Conservation (phyloP, 2,888 invertebrate species). For the Sialis lutaria region DNA sequence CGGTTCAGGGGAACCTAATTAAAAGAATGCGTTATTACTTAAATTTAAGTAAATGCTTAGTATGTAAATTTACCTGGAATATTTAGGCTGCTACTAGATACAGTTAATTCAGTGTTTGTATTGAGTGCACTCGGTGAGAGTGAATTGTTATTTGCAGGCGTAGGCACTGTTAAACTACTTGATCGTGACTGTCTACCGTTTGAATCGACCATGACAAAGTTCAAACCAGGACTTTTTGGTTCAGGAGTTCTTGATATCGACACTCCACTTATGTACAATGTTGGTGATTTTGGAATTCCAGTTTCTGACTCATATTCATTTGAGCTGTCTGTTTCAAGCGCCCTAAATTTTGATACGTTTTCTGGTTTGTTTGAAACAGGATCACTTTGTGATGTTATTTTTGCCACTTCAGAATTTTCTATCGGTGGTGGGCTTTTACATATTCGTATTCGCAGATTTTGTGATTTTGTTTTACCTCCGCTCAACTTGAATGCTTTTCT, state of each 20-base stretch:
- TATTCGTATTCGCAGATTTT: conserved; percentile 24
- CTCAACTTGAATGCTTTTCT: conserved; percentile 6
- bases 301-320: conserved; percentile 38
- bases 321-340: conserved; percentile 29
- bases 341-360: conserved; percentile 8
- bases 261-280: conserved; percentile 36
- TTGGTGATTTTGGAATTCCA: conserved; percentile 35
- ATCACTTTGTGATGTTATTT: conserved; percentile 11
- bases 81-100: conserved; percentile 23
- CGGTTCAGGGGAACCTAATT: conserved; percentile 19
- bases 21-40: too few relatives aligned
- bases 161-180: conserved; percentile 30
- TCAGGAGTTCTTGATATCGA: conserved; percentile 36
- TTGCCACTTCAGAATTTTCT: conserved; percentile 18
- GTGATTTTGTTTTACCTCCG: conserved; percentile 16
- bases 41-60: too few relatives aligned
- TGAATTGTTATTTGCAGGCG: conserved; percentile 14
- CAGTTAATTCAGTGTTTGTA: conserved; percentile 22
- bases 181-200: conserved; percentile 28
- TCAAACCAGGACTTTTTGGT: conserved; percentile 25
- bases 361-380: neutral
- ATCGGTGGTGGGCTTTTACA: conserved; percentile 20
- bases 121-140: conserved; percentile 8
- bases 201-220: conserved; percentile 14
- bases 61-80: conserved; percentile 8